phyloP scores from a whole-genome alignment of 2,113 vertebrate species.

The Neolamprologus toae region DNA sequence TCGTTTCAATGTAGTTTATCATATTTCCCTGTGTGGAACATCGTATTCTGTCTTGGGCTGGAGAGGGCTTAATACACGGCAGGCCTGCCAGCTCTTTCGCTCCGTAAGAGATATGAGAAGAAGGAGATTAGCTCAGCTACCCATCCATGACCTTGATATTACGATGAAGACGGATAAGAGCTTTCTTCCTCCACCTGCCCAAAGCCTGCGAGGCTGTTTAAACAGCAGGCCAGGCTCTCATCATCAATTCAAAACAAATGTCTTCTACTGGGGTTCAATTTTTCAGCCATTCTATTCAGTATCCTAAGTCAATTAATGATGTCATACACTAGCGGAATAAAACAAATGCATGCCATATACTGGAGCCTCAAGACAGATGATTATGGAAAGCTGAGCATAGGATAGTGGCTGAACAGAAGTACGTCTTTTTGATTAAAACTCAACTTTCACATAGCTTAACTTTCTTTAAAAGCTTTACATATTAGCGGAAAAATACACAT shows the following conservation, averaged over 20 bases:
- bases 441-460: background rate
- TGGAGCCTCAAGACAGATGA: constrained; percentile 8
- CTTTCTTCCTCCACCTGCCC: constrained; percentile 59
- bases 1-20: constrained; percentile 37
- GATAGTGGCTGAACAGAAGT: background rate
- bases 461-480: background rate
- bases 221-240: constrained; percentile 51
- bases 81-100: constrained; percentile 49
- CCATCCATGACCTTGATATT: constrained; percentile 69
- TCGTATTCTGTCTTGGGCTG: constrained; percentile 52
- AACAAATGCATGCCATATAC: constrained; percentile 17
- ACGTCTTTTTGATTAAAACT: background rate
- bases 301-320: constrained; percentile 48
- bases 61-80: constrained; percentile 50
- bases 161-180: constrained; percentile 63
- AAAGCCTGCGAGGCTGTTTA: constrained; percentile 52
- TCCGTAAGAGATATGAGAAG: constrained; percentile 59
- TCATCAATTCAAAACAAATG: constrained; percentile 54
- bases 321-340: constrained; percentile 29
- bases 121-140: constrained; percentile 63
- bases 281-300: constrained; percentile 23
- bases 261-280: constrained; percentile 23
- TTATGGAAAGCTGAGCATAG: background rate
- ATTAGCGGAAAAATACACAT: background rate
- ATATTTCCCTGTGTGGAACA: constrained; percentile 45